Conservation (phyloP, 2,888 invertebrate genomes). For the Parascotia fuliginaria region DNA sequence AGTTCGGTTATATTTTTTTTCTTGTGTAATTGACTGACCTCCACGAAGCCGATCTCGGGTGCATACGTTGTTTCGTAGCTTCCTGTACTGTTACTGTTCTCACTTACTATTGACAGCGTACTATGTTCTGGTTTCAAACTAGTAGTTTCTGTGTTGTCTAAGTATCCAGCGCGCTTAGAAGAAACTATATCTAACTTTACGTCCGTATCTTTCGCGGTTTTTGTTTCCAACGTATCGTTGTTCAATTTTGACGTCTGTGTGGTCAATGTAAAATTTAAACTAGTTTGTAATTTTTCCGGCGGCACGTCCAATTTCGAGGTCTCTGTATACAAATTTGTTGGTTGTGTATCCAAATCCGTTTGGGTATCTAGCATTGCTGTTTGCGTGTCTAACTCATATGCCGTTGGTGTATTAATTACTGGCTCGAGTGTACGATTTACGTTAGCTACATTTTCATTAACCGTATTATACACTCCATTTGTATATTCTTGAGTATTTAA, state of each 20-base stretch:
- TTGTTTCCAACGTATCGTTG: too few relatives aligned
- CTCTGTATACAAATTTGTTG: too few relatives aligned
- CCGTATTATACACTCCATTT: constrained; percentile 3
- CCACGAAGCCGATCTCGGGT: constrained; percentile 39
- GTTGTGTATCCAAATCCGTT: too few relatives aligned
- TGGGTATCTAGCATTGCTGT: not conserved
- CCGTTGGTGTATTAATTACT: constrained; percentile 12
- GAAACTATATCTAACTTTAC: constrained; percentile 50
- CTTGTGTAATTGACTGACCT: constrained; percentile 21
- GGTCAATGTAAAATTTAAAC: too few relatives aligned
- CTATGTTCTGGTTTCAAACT: constrained; percentile 24
- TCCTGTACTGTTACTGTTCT: constrained; percentile 25
- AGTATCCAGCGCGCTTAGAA: constrained; percentile 68
- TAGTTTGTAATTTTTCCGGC: too few relatives aligned
- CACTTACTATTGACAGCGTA: not conserved
- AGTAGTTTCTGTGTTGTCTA: constrained; percentile 59
- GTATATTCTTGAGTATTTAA: constrained; percentile 17
- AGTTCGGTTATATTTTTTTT: constrained; percentile 40
- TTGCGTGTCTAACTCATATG: not conserved
- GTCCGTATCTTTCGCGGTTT: not conserved
- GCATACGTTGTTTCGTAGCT: constrained; percentile 40
- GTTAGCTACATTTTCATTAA: constrained; percentile 5
- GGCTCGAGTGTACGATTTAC: constrained; percentile 4
- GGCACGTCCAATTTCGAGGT: too few relatives aligned
- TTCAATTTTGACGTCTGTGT: too few relatives aligned